Conservation (phyloP, 2,797 vertebrate genomes). For the Alouatta caraya region DNA sequence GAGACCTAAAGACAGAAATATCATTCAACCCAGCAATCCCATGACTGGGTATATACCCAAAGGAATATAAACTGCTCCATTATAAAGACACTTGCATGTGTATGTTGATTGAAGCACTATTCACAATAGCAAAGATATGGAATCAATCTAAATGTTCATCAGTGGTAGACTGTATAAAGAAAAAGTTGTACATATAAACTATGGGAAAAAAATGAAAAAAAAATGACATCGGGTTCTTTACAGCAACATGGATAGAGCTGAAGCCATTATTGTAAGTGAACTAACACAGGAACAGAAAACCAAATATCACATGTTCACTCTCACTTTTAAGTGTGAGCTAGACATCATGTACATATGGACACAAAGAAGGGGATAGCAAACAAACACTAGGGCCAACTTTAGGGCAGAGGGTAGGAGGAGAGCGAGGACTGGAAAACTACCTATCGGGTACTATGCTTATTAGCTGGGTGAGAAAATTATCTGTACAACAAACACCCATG, state of each 20-base stretch:
- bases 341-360: neutral
- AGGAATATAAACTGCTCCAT: neutral
- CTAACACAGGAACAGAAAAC: neutral
- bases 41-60: neutral
- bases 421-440: neutral
- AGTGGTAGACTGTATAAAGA: neutral
- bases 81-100: neutral
- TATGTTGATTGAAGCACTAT: neutral
- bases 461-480: neutral
- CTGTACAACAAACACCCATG: neutral
- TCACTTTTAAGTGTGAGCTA: neutral
- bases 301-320: neutral
- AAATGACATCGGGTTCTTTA: neutral
- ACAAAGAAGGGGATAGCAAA: neutral
- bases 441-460: neutral
- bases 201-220: neutral
- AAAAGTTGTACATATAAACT: neutral
- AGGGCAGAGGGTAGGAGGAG: neutral
- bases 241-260: neutral
- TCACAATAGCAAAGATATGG: neutral
- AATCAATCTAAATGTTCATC: neutral
- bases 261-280: neutral
- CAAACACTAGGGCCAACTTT: neutral
- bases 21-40: neutral
- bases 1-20: neutral